Base-by-base conservation (phyloP, 2,888 invertebrate species). In the Galerucella nymphaeae region DNA sequence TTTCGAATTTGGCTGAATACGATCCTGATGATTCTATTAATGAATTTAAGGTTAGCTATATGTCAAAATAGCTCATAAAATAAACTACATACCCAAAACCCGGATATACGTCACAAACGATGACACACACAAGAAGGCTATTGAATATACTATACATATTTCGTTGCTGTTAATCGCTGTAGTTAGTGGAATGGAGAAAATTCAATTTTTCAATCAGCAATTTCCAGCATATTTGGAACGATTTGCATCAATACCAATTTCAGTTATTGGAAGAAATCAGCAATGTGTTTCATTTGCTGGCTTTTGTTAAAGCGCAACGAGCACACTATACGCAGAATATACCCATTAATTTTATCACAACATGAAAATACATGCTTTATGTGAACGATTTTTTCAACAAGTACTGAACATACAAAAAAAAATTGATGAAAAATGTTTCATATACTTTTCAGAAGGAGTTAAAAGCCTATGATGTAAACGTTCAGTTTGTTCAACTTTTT, bases 221-320 rank as follows among this genome's bases (percentile, higher is more conserved):
- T 23, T 57, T 57, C 23, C 14, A 57, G 20, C 57, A 20, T 57
- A 13, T 57, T 57, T 57, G 11, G 13, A 57, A 20, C 23, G 57
- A 57, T 20, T 57, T 57, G 13, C 14, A n/a, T 48, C 57, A 3
- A 18, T 57, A 14, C 57, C 20, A 23, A 23, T 57, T 57, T 57
- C 23, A 23, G 57, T 57, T 57, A 57, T 57, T 57, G 57, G 23
- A 57, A 57, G 57, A 57, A 57, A 57, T 57, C 57, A 57, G 57
- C 57, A 18, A 57, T 57, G 20, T 57, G 57, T 57, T 57, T 8
- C 57, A 57, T 57, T 23, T 57, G 16, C 18, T 20, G 1, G 57
- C 23, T 57, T 48, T 57, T 57, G 57, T 57, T 18, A 14, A 57
- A 57, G 57, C 23, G 57, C 20, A 57, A 57, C 57, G 57, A 57